Base-by-base conservation (phyloP, 2,113 vertebrate species). In the Poecile atricapillus region DNA sequence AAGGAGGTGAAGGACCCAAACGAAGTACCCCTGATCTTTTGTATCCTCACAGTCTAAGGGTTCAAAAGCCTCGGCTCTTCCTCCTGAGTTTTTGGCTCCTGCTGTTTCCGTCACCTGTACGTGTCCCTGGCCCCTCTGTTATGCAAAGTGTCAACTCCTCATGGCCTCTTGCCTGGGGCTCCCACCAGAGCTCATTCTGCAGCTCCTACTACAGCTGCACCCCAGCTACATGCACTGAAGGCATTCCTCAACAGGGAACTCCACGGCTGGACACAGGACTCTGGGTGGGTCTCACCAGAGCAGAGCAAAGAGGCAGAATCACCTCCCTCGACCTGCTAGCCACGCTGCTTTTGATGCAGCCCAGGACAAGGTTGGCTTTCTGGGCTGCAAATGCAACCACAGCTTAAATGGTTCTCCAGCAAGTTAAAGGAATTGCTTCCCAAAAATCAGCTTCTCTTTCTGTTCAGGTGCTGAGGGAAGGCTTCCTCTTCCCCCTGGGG, bases 61-160 rank as follows among this genome's bases (percentile, higher is more conserved):
- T 31, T 10, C 24, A 49, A 35, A 35, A 30, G 50, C 13, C 24
- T 47, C 0, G 0, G 10, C 24, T 67, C 43, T 50, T 30, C 21
- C 44, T 75, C 41, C 65, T 31, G 49, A 49, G 35, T 7, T 13
- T 56, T 47, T 9, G 4, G 20, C 9, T 49, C 5, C 11, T 12
- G 9, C 2, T 23, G 2, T 39, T 39, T 43, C 43, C 13, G 23
- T 52, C 41, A 70, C 41, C 49, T 18, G 41, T 47, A 30, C 15
- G 6, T 16, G 30, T 41, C n/a, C 41, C n/a, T 7, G 21, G 41
- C 23, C 12, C 7, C 65, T 41, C 18, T 49, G n/a, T 35, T 30
- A 21, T 31, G 21, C 5, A 41, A 14, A 55, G 30, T 8, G 3
- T 47, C 3, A 1, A 24, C 24, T 55, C 20, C 24, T 49, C 24